A percentile compares a stretch with the other conserved stretches of the same genome.
These are phyloP conservation scores for Piscicola geometra DNA, from an alignment of 2,888 invertebrate genomes.

Conservation along the genomic window DNA sequence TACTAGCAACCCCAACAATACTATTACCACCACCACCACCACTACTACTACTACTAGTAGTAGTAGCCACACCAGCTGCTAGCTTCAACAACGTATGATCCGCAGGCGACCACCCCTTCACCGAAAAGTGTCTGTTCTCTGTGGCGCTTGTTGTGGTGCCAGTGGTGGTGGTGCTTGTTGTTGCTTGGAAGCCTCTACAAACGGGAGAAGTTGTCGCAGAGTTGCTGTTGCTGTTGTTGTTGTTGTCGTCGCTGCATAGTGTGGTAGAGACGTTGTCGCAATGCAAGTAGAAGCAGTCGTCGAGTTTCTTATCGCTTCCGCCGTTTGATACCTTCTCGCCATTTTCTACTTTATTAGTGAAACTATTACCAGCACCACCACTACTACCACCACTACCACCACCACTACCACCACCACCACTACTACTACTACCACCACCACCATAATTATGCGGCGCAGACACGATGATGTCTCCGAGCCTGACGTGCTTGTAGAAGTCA, in stretches of 20 bases:
- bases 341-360: neutral
- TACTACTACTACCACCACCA: neutral
- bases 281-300: slow-evolving; percentile 48
- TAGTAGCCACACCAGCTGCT: slow-evolving; percentile 44
- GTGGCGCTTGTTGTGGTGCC: slow-evolving; percentile 46
- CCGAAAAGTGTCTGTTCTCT: slow-evolving; percentile 37
- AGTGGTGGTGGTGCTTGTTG: slow-evolving; percentile 38
- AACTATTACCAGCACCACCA: no score
- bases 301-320: neutral
- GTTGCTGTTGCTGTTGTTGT: neutral
- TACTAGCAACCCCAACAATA: neutral
- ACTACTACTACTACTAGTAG: no score
- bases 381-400: no score
- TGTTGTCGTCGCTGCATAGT: neutral
- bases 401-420: neutral
- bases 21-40: neutral
- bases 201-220: neutral
- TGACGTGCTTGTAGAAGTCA: slow-evolving; percentile 85
- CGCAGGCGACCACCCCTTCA: slow-evolving; percentile 48
- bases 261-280: slow-evolving; percentile 48
- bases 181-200: neutral
- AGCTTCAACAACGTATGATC: slow-evolving; percentile 46
- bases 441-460: slow-evolving; percentile 48
- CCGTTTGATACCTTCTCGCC: neutral
- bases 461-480: slow-evolving; percentile 65